A percentile compares a stretch with the other conserved stretches of the same genome.
These are phyloP conservation scores for Yponomeuta cagnagella DNA, from an alignment of 2,888 invertebrate genomes.

Conservation along the genomic window DNA sequence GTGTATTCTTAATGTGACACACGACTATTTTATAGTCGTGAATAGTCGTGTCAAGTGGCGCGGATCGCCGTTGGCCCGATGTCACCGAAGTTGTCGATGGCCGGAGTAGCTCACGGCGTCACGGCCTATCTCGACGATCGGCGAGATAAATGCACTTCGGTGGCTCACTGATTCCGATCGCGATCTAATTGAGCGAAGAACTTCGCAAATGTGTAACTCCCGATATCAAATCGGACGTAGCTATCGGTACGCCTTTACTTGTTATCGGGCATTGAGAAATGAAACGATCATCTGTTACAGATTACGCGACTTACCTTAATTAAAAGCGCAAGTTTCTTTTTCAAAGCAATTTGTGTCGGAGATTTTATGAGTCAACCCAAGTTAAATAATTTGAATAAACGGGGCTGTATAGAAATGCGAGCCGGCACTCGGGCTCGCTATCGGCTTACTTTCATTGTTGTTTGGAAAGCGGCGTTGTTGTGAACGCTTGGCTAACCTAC, in stretches of 20 bases:
- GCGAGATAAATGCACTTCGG: slow-evolving; percentile 37
- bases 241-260: neutral
- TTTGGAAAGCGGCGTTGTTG: slow-evolving; percentile 27
- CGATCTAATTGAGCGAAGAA: slow-evolving; percentile 5
- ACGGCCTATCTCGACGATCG: slow-evolving; percentile 59
- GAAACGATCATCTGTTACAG: neutral
- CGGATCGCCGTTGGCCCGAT: slow-evolving; percentile 29
- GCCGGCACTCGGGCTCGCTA: slow-evolving; percentile 22
- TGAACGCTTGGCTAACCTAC: slow-evolving; percentile 24
- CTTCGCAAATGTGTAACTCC: neutral
- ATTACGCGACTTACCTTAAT: neutral
- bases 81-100: neutral
- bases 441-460: slow-evolving; percentile 29
- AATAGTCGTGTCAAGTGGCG: slow-evolving; percentile 47
- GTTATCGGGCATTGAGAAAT: slow-evolving; percentile 1
- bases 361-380: slow-evolving; percentile 4
- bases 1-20: neutral
- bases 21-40: slow-evolving; percentile 23
- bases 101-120: slow-evolving; percentile 38
- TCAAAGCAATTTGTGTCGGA: neutral
- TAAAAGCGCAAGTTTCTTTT: neutral
- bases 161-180: neutral
- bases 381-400: slow-evolving; percentile 17
- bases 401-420: slow-evolving; percentile 24
- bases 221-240: neutral